Evolutionary conservation across 1,140 invertebrate species (phyloP).

Genomic region (Helicoverpa armigera): DNA sequence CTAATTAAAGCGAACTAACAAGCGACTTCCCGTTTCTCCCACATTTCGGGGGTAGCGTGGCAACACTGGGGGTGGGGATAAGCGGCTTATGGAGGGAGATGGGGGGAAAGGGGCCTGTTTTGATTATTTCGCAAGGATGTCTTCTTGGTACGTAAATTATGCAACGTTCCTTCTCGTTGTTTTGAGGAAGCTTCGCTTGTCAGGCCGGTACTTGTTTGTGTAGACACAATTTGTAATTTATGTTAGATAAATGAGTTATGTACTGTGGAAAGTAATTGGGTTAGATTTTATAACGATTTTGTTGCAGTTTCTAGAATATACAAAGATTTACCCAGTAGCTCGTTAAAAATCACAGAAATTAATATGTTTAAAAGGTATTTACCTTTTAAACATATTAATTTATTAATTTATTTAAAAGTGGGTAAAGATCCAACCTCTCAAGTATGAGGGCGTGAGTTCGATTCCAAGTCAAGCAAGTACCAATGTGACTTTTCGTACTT

Average conservation of each 20-base stretch:
- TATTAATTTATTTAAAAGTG: too few relatives aligned
- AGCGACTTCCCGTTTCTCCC: constrained; percentile 67
- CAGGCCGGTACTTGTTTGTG: constrained; percentile 40
- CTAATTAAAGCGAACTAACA: constrained; percentile 81
- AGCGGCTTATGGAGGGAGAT: constrained; percentile 78
- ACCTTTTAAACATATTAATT: too few relatives aligned
- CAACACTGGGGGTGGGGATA: constrained; percentile 65
- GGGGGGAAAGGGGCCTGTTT: constrained; percentile 73
- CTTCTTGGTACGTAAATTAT: constrained; percentile 83
- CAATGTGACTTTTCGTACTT: too few relatives aligned
- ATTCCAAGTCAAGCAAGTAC: too few relatives aligned
- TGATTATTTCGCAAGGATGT: constrained; percentile 83
- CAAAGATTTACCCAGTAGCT: too few relatives aligned
- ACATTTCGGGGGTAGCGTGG: constrained; percentile 64
- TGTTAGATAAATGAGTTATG: neutral
- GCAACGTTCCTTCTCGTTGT: constrained; percentile 68
- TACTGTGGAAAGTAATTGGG: neutral
- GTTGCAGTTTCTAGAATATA: too few relatives aligned
- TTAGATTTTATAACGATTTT: neutral
- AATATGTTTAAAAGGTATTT: too few relatives aligned
- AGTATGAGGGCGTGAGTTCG: too few relatives aligned
- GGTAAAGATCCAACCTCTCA: too few relatives aligned
- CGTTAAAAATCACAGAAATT: too few relatives aligned
- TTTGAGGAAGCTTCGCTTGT: constrained; percentile 39
- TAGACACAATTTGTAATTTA: constrained; percentile 44